Evolutionary conservation across 2,113 vertebrate species (phyloP).

Genomic region (Oreochromis tanganicae): DNA sequence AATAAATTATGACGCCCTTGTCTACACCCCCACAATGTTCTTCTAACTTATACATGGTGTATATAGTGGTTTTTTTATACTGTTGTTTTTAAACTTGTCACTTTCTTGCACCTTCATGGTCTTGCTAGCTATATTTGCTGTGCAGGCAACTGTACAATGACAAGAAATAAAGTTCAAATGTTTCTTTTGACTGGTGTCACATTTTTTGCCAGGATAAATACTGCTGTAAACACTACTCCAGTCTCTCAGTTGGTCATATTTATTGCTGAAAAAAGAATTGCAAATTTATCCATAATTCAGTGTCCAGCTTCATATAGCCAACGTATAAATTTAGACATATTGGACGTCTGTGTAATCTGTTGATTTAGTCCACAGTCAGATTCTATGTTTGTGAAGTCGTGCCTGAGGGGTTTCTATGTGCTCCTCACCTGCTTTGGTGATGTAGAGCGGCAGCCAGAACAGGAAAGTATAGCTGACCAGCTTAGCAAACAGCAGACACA

Average conservation of each 20-base stretch:
- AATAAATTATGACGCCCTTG: background rate
- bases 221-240: background rate
- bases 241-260: background rate
- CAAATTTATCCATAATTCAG: background rate
- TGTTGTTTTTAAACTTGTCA: background rate
- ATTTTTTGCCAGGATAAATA: background rate
- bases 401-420: background rate
- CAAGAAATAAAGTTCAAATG: background rate
- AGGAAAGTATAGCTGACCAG: slow-evolving; percentile 97
- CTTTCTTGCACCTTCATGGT: background rate
- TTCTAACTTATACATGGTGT: background rate
- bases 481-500: slow-evolving; percentile 93
- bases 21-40: background rate
- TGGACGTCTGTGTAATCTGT: background rate
- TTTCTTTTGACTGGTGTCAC: background rate
- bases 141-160: background rate
- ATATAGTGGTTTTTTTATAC: background rate
- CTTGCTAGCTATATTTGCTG: background rate
- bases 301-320: background rate
- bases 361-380: background rate
- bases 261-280: too few relatives aligned
- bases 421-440: slow-evolving; percentile 80
- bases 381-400: background rate
- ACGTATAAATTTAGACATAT: background rate
- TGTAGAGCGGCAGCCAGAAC: slow-evolving; percentile 96